Base-by-base conservation (phyloP, 2,888 invertebrate genomes). In the Acanthococcus lagerstroemiae region DNA sequence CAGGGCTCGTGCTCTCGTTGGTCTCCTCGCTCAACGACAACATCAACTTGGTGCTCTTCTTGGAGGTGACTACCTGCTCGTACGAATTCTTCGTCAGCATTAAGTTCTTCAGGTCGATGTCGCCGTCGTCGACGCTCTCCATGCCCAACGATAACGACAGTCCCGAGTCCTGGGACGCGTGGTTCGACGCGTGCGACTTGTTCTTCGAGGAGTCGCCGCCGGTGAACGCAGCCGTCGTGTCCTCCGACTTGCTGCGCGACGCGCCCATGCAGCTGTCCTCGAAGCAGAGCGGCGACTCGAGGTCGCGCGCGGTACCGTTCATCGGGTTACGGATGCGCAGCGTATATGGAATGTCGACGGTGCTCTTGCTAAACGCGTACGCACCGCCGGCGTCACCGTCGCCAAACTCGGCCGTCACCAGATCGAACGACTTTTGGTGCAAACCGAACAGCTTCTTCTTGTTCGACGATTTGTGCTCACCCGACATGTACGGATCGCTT, bases 301-400 rank as follows among this genome's bases (percentile, higher is more conserved):
- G n/a, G 19, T 69, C 67, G 22, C 84, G 81, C 0, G 87, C 87
- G 0, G 89, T 89, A 0, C 90, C 90, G 73, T 90, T 90, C 85
- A 90, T 87, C 1, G 90, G 82, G 74, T 90, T 90, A 3, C 90
- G 81, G 73, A 90, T 90, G 74, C 90, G 90, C 57, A 90, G 77
- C 5, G 88, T 87, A 72, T 91, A 91, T 0, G 90, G 88, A 73
- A 91, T 90, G 71, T 90, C 90, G 70, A 80, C 80, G 30, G 85
- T 85, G 3, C 76, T 80, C 79, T 60, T 83, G 79, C 44, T 66
- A 9, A 26, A n/a, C 26, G 26, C 86, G 19, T 22, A 21, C 6
- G 21, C 52, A 15, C 24, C 52, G 52, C 21, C 52, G 9, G 48
- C 15, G 22, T 52, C 52, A 21, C 84, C 85, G 74, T 86, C 86